A percentile compares a stretch with the other conserved stretches of the same genome.
Evolutionary conservation across 2,888 invertebrate species (phyloP).

Genomic region (Bombylius discolor): DNA sequence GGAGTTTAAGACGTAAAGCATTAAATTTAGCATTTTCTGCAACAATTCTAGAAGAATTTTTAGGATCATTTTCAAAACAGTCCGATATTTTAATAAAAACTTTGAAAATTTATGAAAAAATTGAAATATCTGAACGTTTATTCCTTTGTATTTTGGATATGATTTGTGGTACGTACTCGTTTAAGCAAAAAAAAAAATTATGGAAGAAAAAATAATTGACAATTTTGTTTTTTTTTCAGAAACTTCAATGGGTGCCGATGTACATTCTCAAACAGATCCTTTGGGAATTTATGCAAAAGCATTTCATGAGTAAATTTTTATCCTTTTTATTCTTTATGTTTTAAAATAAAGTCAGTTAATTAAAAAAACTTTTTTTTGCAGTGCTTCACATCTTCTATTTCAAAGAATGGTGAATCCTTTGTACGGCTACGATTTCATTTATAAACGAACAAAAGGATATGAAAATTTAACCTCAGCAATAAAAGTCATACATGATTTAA

Average conservation of each 20-base stretch:
- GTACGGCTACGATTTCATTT: conserved; percentile 25
- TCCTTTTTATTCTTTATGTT: background rate
- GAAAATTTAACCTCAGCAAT: conserved; percentile 19
- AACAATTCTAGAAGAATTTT: conserved; percentile 55
- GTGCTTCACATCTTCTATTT: conserved; percentile 25
- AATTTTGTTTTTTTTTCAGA: conserved; percentile 40
- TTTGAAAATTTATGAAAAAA: conserved; percentile 33
- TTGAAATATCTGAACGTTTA: conserved; percentile 42
- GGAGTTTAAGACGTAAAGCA: conserved; percentile 55
- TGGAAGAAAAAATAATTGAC: too few relatives aligned
- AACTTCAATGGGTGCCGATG: conserved; percentile 65
- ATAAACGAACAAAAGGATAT: conserved; percentile 20
- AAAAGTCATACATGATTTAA: conserved; percentile 22
- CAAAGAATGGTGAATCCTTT: conserved; percentile 32
- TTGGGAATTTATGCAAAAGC: conserved; percentile 55
- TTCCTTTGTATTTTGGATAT: conserved; percentile 48
- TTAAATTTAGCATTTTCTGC: conserved; percentile 68
- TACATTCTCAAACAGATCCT: conserved; percentile 49
- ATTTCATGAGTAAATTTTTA: conserved; percentile 48
- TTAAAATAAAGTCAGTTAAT: background rate
- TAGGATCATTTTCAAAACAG: conserved; percentile 51
- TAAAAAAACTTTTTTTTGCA: conserved; percentile 3
- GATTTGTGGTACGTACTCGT: conserved; percentile 41
- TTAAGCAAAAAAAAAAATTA: too few relatives aligned
- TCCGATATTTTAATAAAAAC: conserved; percentile 43